Evolutionary conservation across 2,888 invertebrate genomes (phyloP), one percentile per base, ranked within the genome.

Genomic region (Maniola hyperantus): DNA sequence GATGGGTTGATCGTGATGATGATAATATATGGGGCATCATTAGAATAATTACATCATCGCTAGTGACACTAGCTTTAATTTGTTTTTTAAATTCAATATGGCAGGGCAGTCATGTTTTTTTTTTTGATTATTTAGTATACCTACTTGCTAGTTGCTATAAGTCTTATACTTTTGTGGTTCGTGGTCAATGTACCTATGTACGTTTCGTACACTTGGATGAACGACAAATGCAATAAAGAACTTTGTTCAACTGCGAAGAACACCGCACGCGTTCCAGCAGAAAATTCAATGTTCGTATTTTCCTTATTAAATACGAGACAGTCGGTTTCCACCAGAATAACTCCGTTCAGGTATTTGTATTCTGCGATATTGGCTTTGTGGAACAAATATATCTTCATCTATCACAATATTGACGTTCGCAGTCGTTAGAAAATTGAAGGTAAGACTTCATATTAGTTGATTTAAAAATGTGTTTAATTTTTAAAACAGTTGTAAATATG

Each of bases 241-340:
- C 6, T 8, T 11, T 54, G 54, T 58, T 44, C 26, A 10, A 44
- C 6, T 46, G 46, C 2, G 15, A 54, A 36, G n/a, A 54, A 54
- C 34, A 6, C 6, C 36, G 55, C 36, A 36, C 34, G 36, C 34
- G 55, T 34, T 8, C n/a, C 34, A 55, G n/a, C 36, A 20, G 34
- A 34, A 55, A 34, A 36, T 55, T 15, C 48, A 48, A 18, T 48
- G 48, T 48, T 48, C 48, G 15, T 18, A 48, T 48, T 48, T 48
- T 82, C 84, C 85, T 88, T 90, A 89, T 89, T 89, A 88, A 86
- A 88, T 89, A 87, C 85, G 88, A 88, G 87, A 85, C 87, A 87
- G 85, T 85, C 83, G 83, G 81, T 78, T 85, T 86, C 83, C 85
- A 83, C 80, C 79, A 83, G 82, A 87, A 84, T 84, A 84, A 85